Base-by-base conservation (phyloP, 2,797 vertebrate species). In the Selene dorsalis region DNA sequence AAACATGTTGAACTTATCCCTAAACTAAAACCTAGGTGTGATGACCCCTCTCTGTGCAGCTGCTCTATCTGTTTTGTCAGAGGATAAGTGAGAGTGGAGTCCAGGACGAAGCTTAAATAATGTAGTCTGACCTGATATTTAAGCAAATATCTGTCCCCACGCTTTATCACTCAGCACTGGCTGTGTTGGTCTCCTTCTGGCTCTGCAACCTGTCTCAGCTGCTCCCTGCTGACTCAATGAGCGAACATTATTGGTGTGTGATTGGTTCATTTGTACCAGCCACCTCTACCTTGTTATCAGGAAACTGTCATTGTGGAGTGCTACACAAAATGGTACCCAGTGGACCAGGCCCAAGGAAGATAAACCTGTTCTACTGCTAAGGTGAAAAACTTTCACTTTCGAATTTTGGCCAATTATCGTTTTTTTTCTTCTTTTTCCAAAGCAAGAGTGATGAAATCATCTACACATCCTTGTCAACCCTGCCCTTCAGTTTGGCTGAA, bases 331-430 rank as follows among this genome's bases (percentile, higher is more conserved):
- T 68, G 65, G 55, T 28, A 67, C 60, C 62, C 32, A 8, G 38
- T 82, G 80, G 77, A 76, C 55, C 53, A 20, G 53, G 47, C 72
- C 82, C 80, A 69, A 79, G 64, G 26, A 76, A 55, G 47, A 73
- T 68, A 60, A 75, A 61, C 57, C 61, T 55, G 41, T 73, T 82
- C 67, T 24, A 17, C 47, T 20, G 72, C 50, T 60, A 72, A 79
- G 63, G 77, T 72, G 75, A 86, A 61, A 62, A 50, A 9, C 43
- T 16, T 82, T 75, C 50, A 72, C 75, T 66, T 66, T 78, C 16
- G 75, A 16, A 76, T 71, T 52, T 71, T 48, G 28, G 76, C 39
- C 50, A 69, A 26, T 61, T 72, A 68, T 63, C 59, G n/a, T n/a
- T 73, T 70, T 79, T 79, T 18, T 43, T 9, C 10, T 20, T 20